A percentile compares a stretch with the other conserved stretches of the same genome.
phyloP scores from a whole-genome alignment of 2,113 vertebrate species.

The Hemichromis elongatus region DNA sequence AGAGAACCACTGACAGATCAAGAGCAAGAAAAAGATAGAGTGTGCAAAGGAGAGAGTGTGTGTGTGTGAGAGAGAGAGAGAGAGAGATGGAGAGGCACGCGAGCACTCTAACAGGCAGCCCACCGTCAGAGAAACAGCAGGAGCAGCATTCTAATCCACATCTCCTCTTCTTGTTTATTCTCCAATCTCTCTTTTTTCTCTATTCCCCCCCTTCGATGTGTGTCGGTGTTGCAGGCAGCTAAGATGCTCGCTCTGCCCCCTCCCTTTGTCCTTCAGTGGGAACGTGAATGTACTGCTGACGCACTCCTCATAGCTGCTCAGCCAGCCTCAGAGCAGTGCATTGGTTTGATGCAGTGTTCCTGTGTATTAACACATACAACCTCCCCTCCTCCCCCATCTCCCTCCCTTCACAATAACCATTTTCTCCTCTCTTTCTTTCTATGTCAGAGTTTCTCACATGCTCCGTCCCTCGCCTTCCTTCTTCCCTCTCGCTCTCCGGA shows the following conservation, averaged over 20 bases:
- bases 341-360: conserved; percentile 90
- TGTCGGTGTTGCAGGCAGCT: conserved; percentile 80
- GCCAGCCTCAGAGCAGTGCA: conserved; percentile 82
- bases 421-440: conserved; percentile 39
- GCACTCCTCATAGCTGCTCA: conserved; percentile 79
- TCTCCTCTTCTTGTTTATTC: conserved; percentile 69
- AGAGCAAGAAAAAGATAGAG: conserved; percentile 60
- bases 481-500: conserved; percentile 6
- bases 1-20: conserved; percentile 52
- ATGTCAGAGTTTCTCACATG: conserved; percentile 23
- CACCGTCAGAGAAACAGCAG: conserved; percentile 67
- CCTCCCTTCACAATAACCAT: conserved; percentile 64
- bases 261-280: conserved; percentile 92
- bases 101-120: conserved; percentile 70
- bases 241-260: conserved; percentile 84
- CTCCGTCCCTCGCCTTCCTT: conserved; percentile 15
- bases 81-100: conserved; percentile 52
- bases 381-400: conserved; percentile 47
- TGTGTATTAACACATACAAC: conserved; percentile 81
- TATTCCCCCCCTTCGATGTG: conserved; percentile 33
- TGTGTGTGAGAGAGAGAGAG: rapidly evolving
- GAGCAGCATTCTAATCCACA: conserved; percentile 64
- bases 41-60: conserved; percentile 55
- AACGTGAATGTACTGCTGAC: conserved; percentile 93
- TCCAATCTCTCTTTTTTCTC: conserved; percentile 64